Evolutionary conservation across 2,888 invertebrate species (phyloP), one percentile per base, ranked within the genome.

Genomic region (Pediacus dermestoides): DNA sequence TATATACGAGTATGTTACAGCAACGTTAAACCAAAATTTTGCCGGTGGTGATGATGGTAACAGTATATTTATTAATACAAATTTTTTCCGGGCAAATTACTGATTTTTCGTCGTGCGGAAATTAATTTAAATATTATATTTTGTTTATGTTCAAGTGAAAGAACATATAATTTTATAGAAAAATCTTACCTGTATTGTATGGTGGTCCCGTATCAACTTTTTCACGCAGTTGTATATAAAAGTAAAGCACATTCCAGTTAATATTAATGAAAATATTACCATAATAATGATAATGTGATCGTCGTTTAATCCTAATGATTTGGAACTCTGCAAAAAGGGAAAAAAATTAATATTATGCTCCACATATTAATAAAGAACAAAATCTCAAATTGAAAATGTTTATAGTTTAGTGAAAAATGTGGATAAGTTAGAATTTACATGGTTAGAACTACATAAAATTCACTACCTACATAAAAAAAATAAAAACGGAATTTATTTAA

Each of bases 161-260:
- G n/a, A n/a, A n/a, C n/a, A n/a, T n/a, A n/a, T n/a, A n/a, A n/a
- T n/a, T n/a, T n/a, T n/a, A n/a, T n/a, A n/a, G n/a, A n/a, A n/a
- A n/a, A n/a, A n/a, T n/a, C 77, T 74, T 70, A 89, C 90, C 79
- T 87, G 84, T 58, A 90, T 90, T 57, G 88, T 83, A 58, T 83
- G 80, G 61, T 89, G 90, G 72, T 92, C 91, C 64, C 86, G 81
- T 58, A 88, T 79, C 22, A 93, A 77, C 64, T 93, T 92, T 53
- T 84, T 78, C 50, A 87, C 77, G 68, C 92, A 92, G 63, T 90
- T 91, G 71, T 88, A 88, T 47, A 91, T 76, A 69, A 92, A 89
- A 25, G 90, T 87, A 62, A 87, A 81, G 61, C 87, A 86, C 85
- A 93, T 88, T 15, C 90, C 89, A 25, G 85, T 82, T 35, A 93